Evolutionary conservation across 2,797 vertebrate species (phyloP).

Genomic region (Myotis findleyi): DNA sequence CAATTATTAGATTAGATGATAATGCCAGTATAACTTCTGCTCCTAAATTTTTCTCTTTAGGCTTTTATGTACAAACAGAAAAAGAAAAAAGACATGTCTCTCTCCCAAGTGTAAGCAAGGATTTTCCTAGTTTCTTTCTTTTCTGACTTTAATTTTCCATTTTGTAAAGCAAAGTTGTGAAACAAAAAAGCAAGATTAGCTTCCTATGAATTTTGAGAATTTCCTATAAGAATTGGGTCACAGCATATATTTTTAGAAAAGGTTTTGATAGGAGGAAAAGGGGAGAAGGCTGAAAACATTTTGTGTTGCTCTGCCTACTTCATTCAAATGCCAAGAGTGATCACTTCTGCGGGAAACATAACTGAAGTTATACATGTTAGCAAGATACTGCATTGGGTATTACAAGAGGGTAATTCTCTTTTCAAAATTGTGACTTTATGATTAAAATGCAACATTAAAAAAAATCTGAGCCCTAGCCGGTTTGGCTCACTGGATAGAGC

Average conservation of each 20-base stretch:
- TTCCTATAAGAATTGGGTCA: conserved; percentile 17
- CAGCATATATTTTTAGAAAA: neutral
- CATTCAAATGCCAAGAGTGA: neutral
- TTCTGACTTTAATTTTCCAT: neutral
- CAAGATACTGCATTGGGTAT: neutral
- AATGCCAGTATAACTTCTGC: neutral
- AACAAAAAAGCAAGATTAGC: conserved; percentile 15
- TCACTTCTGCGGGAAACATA: conserved; percentile 38
- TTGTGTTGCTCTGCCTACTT: conserved; percentile 4
- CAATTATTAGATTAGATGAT: neutral
- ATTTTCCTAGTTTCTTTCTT: neutral
- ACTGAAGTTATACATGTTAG: neutral
- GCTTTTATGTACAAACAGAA: conserved; percentile 3
- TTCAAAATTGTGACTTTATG: conserved; percentile 54
- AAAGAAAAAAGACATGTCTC: neutral
- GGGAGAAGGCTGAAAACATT: neutral
- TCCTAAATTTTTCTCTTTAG: conserved; percentile 2
- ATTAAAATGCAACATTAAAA: neutral
- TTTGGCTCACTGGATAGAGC: too few species aligned
- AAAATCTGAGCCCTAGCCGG: neutral
- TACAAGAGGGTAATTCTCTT: neutral
- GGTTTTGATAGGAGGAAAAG: neutral
- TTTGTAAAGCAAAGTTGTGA: conserved; percentile 40
- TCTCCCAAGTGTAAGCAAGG: neutral
- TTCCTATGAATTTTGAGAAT: conserved; percentile 3